A percentile compares a stretch with the other conserved stretches of the same genome.
Evolutionary conservation across 2,888 invertebrate species (phyloP).

Genomic region (Polietes domitor): DNA sequence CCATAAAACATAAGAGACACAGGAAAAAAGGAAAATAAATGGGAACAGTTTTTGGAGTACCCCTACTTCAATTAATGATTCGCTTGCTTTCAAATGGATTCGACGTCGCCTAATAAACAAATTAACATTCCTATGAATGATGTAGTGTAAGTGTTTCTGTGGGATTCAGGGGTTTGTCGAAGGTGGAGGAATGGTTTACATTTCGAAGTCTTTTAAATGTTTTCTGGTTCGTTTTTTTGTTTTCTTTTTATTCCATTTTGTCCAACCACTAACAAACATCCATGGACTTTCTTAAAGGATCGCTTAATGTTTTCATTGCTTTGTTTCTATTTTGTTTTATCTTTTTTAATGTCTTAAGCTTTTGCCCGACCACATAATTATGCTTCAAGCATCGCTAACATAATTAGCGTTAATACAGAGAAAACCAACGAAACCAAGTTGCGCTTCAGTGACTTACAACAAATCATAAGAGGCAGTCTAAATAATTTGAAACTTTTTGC

Average conservation of each 20-base stretch:
- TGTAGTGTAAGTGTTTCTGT: too few species aligned
- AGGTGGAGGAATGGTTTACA: too few species aligned
- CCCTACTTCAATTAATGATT: not conserved
- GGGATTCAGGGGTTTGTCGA: too few species aligned
- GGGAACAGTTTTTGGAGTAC: not conserved
- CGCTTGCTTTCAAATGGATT: not conserved
- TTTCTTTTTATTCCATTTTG: slow-evolving; percentile 2
- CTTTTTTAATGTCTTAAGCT: not conserved
- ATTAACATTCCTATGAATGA: not conserved
- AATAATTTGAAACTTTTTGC: not conserved
- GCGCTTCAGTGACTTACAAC: slow-evolving; percentile 51
- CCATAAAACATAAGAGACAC: too few species aligned
- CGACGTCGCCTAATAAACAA: not conserved
- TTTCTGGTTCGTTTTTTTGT: not conserved
- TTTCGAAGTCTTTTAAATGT: too few species aligned
- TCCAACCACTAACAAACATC: not conserved
- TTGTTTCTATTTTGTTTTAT: slow-evolving; percentile 16
- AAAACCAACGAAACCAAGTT: slow-evolving; percentile 32
- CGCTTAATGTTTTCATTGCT: slow-evolving; percentile 34
- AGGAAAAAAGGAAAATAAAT: too few species aligned
- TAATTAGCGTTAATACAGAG: slow-evolving; percentile 8
- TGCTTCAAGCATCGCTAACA: slow-evolving; percentile 59
- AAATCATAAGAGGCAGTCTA: slow-evolving; percentile 1
- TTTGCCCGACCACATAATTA: slow-evolving; percentile 54
- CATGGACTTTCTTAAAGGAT: slow-evolving; percentile 41